phyloP scores from a whole-genome alignment of 2,113 vertebrate genomes.

The Poecilia latipinna region DNA sequence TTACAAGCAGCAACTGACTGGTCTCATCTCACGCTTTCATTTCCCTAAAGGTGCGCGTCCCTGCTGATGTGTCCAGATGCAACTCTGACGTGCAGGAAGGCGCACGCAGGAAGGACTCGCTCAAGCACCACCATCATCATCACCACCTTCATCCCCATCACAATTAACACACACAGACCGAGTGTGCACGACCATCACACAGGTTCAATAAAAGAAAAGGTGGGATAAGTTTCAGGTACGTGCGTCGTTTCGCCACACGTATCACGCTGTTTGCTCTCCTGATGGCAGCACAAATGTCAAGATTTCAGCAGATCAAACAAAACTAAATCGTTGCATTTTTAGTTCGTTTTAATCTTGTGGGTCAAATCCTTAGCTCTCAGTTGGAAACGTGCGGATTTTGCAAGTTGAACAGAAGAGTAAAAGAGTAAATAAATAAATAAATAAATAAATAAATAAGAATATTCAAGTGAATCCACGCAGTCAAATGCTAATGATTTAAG shows the following conservation, averaged over 20 bases:
- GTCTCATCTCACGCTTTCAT: not conserved
- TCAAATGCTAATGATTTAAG: not conserved
- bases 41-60: slow-evolving; percentile 42
- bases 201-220: slow-evolving; percentile 7
- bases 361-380: not conserved
- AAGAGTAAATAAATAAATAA: not conserved
- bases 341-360: not conserved
- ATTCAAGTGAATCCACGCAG: not conserved
- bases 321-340: slow-evolving; percentile 18
- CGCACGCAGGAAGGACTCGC: slow-evolving; percentile 29
- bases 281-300: not conserved
- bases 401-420: not conserved
- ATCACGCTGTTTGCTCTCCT: too few relatives aligned
- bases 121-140: slow-evolving; percentile 31
- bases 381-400: not conserved
- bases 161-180: slow-evolving; percentile 20
- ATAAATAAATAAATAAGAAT: not conserved
- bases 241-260: not conserved
- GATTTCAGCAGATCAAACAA: slow-evolving; percentile 50
- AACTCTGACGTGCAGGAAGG: slow-evolving; percentile 31
- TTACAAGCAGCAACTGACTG: not conserved
- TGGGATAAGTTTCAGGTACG: slow-evolving; percentile 1
- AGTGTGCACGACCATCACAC: slow-evolving; percentile 12
- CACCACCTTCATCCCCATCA: slow-evolving; percentile 26
- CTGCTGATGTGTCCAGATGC: slow-evolving; percentile 30